Conservation (phyloP, 2,113 vertebrate genomes). For the Helogale parvula region DNA sequence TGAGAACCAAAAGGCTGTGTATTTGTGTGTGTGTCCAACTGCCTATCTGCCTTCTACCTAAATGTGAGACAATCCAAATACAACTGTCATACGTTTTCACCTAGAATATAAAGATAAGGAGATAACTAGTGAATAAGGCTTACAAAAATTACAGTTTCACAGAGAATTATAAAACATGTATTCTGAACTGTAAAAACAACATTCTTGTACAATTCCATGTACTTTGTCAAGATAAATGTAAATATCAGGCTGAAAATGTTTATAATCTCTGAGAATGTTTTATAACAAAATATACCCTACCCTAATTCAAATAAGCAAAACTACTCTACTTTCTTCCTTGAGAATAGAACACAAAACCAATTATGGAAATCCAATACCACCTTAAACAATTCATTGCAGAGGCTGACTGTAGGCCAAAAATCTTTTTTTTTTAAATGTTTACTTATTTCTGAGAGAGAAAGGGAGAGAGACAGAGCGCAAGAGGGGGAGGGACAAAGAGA, state of each 20-base stretch:
- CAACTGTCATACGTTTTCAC: not conserved
- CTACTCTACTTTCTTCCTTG: not conserved
- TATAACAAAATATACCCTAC: not conserved
- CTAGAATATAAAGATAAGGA: not conserved
- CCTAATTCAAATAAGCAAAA: constrained; percentile 57
- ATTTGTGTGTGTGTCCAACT: not conserved
- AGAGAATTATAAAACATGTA: not conserved
- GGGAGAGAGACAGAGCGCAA: too few relatives aligned
- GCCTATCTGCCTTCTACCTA: not conserved
- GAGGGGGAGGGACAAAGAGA: too few relatives aligned
- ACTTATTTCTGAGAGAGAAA: too few relatives aligned
- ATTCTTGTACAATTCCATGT: not conserved
- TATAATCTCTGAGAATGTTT: constrained; percentile 27
- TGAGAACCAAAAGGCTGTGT: not conserved
- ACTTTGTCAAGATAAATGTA: not conserved
- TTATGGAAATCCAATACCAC: constrained; percentile 27
- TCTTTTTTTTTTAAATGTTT: not conserved
- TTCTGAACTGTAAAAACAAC: constrained; percentile 28
- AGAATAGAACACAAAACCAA: constrained; percentile 53
- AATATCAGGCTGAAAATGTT: constrained; percentile 13
- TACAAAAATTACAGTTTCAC: not conserved
- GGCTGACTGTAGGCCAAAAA: constrained; percentile 6
- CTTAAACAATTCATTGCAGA: constrained; percentile 56
- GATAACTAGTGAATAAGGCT: not conserved
- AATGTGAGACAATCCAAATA: not conserved